Base-by-base conservation (phyloP, 2,113 vertebrate species). In the Brachyhypopomus occidentalis region DNA sequence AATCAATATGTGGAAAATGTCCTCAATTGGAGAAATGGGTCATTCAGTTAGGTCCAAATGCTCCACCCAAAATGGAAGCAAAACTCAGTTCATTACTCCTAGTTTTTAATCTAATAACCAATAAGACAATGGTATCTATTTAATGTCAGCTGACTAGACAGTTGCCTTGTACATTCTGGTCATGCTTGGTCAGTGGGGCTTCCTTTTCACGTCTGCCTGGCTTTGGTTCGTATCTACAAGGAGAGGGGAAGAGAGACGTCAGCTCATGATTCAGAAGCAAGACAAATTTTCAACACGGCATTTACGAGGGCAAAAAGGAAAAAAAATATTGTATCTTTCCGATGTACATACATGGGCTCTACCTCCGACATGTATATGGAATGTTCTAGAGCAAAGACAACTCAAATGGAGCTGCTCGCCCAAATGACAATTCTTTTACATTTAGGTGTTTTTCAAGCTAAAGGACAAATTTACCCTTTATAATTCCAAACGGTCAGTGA, bases 161-260 rank as follows among this genome's bases (percentile, higher is more conserved):
- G 45, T 52, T 14, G 11, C 9, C 45, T 52, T 14, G 62, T 80
- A 84, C 81, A 72, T 79, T 36, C 63, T 73, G 30, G 27, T 78
- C 2, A 87, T 88, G 88, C 91, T 90, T 90, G 92, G 93, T 98
- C 96, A 99, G 92, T 97, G 96, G 92, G 94, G 90, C 94, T 98
- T 98, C 92, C 96, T 95, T 91, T 97, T 96, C 91, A 95, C 91
- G 88, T 98, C 93, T 92, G 95, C 95, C 96, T 97, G 97, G 92
- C 95, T 98, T 98, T 98, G 97, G 96, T 96, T 96, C 92, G 93
- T 92, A 95, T 99, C 97, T 99, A 92, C 58, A 85, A 92, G 67
- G 76, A 83, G 81, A 87, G 84, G 72, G 36, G 1, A 22, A 70
- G 41, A 1, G n/a, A 7, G 6, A 7, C 41, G 2, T 45, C 41